Conservation (phyloP, 2,113 vertebrate genomes). For the Hippolais icterina region DNA sequence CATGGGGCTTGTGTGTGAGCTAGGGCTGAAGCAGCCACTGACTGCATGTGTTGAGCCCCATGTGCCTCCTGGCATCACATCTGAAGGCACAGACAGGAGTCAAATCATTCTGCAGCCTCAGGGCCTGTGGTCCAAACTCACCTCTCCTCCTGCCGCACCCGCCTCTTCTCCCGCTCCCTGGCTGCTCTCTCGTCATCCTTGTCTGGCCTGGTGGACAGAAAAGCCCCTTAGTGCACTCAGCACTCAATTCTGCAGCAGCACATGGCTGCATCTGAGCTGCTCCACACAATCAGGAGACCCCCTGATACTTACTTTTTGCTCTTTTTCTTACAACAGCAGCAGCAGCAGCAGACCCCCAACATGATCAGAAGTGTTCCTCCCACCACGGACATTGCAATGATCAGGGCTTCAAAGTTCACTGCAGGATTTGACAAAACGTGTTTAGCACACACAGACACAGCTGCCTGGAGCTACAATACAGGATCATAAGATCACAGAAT, state of each 20-base stretch:
- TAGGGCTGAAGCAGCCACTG: neutral
- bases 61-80: accelerated
- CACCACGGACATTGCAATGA: conserved; percentile 86
- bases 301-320: conserved; percentile 74
- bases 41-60: neutral
- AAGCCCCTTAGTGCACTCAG: neutral
- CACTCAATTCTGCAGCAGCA: neutral
- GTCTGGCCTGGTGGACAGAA: conserved; percentile 54
- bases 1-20: neutral
- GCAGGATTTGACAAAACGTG: neutral
- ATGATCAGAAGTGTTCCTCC: conserved; percentile 81
- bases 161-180: conserved; percentile 76
- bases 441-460: neutral
- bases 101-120: neutral
- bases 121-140: conserved; percentile 41
- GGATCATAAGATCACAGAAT: neutral
- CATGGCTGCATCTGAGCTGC: neutral
- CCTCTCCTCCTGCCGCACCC: conserved; percentile 88
- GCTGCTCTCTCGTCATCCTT: conserved; percentile 77
- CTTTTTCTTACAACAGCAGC: conserved; percentile 86
- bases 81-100: neutral
- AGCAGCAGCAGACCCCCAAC: conserved; percentile 86
- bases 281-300: too few species aligned
- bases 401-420: conserved; percentile 96
- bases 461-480: neutral